A percentile compares a stretch with the other conserved stretches of the same genome.
Evolutionary conservation across 2,888 invertebrate genomes (phyloP).

Genomic region (Parnassius orleans): DNA sequence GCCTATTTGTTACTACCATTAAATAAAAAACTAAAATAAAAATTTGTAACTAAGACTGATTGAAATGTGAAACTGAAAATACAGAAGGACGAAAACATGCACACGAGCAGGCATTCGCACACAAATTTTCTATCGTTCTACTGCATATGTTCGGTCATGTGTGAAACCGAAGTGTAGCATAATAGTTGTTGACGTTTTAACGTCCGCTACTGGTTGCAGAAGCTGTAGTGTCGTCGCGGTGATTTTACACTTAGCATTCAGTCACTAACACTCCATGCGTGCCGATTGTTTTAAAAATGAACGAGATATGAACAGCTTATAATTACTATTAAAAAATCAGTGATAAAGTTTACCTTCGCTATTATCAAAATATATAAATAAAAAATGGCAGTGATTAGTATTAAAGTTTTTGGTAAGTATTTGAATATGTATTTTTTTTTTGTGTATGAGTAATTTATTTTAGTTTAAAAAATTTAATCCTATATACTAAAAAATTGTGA

Average conservation of each 20-base stretch:
- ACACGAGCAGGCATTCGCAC: neutral
- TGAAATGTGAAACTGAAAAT: neutral
- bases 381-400: slow-evolving; percentile 64
- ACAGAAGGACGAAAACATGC: neutral
- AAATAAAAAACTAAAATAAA: neutral
- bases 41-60: neutral
- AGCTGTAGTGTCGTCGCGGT: slow-evolving; percentile 14
- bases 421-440: slow-evolving; percentile 17
- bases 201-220: slow-evolving; percentile 30
- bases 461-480: too few relatives aligned
- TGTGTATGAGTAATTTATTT: too few relatives aligned
- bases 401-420: slow-evolving; percentile 65
- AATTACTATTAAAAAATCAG: slow-evolving; percentile 18
- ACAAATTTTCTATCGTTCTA: neutral
- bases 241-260: slow-evolving; percentile 28
- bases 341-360: slow-evolving; percentile 2
- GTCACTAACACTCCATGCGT: slow-evolving; percentile 32
- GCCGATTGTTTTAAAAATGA: slow-evolving; percentile 30
- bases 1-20: too few relatives aligned
- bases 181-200: slow-evolving; percentile 27
- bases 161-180: slow-evolving; percentile 14
- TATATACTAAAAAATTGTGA: too few relatives aligned
- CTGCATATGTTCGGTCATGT: slow-evolving; percentile 10
- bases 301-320: slow-evolving; percentile 26
- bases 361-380: slow-evolving; percentile 18